Evolutionary conservation across 2,113 vertebrate species (phyloP).

Genomic region (Carlito syrichta): DNA sequence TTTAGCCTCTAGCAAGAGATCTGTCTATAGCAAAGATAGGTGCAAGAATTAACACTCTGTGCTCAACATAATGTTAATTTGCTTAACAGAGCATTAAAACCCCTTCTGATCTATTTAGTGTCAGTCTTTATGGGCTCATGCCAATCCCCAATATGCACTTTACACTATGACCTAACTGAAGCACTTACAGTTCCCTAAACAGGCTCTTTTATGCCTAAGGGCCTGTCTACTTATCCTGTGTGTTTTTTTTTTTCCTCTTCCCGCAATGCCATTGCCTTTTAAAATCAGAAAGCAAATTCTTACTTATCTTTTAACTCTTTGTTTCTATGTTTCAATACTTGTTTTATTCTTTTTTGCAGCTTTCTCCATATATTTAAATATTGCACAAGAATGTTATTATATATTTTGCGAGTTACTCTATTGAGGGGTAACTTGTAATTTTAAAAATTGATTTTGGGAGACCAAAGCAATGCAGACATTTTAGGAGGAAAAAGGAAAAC

Average conservation of each 20-base stretch:
- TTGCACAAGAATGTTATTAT: neutral
- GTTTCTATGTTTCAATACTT: neutral
- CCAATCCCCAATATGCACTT: neutral
- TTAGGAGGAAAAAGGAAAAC: neutral
- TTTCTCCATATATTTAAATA: constrained; percentile 19
- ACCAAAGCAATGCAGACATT: neutral
- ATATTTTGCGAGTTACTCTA: neutral
- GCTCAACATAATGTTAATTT: neutral
- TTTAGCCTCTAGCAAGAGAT: neutral
- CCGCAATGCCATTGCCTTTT: neutral
- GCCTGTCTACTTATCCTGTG: neutral
- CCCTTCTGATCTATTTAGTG: neutral
- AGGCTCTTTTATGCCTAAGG: neutral
- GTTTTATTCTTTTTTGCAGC: neutral
- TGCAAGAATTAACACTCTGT: neutral
- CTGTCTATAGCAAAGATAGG: neutral
- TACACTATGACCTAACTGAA: neutral
- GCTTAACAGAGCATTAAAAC: neutral
- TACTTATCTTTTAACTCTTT: neutral
- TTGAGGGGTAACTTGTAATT: neutral
- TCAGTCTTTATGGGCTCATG: neutral
- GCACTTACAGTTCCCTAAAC: neutral
- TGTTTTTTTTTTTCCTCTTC: neutral
- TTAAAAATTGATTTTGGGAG: neutral
- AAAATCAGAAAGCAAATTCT: neutral